Evolutionary conservation across 2,113 vertebrate genomes (phyloP), one percentile per base, ranked within the genome.

Genomic region (Coregonus clupeaformis): DNA sequence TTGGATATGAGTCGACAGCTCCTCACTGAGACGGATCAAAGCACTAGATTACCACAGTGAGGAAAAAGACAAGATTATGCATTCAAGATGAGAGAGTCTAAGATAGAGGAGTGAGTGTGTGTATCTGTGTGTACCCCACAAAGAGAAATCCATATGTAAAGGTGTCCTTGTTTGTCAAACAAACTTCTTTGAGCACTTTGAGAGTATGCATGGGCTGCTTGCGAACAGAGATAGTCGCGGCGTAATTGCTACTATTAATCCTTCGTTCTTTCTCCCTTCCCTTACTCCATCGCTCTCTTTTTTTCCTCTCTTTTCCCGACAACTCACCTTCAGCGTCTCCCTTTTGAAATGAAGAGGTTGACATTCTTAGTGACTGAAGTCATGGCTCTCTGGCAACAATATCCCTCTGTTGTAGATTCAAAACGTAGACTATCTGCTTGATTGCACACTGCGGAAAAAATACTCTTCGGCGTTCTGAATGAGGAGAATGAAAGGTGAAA

Each of bases 301-400:
- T 2, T 6, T 16, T 52, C 68, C 80, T 16, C 13, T 80, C 32
- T 59, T 69, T 45, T 9, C 68, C 6, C 32, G 25, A 4, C 57
- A 29, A 42, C 6, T 7, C 20, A 16, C 71, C 73, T 80, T 82
- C 45, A 79, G 69, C 42, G 9, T 80, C 29, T 75, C 72, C 80
- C 79, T 42, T 42, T 81, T 84, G 84, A 87, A 68, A 84, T 72
- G 76, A 82, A 85, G 73, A 79, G 72, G 81, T 77, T 75, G 74
- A 80, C 88, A 86, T 89, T 86, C 80, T 73, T 57, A 55, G 76
- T 74, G 78, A 86, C 79, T 45, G 47, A 86, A 87, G 88, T 78
- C 83, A 69, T 0, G 77, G 27, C 49, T 78, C 69, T 59, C 77
- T 18, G 64, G 87, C 82, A 88, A 89, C 86, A 86, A 73, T 83